Base-by-base conservation (phyloP, 2,797 vertebrate genomes). In the Coccyzus lansbergi region DNA sequence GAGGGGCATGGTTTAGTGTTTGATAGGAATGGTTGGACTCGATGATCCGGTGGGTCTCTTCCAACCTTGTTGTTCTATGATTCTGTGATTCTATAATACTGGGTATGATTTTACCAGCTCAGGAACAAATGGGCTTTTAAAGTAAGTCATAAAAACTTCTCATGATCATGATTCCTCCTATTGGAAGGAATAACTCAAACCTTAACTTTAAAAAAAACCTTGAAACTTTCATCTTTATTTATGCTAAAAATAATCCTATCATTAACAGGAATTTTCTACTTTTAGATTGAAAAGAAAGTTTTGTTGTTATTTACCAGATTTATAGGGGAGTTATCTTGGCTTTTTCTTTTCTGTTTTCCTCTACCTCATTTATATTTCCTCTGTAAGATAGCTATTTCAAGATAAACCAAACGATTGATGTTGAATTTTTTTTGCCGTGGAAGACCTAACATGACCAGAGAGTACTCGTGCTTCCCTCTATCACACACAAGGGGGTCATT, bases 401-500 rank as follows among this genome's bases (percentile, higher is more conserved):
- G 64, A 5, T 36, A 6, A 44, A 63, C 44, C 6, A 26, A 19
- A 3, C 4, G 7, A 5, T 1, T 29, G 26, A 4, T 71, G n/a
- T 3, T 70, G 59, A 21, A n/a, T 3, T 2, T 8, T 46, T 92
- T 92, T 36, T 63, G 31, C 42, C 38, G 2, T 29, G 65, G 42
- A 36, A 59, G 44, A 31, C 34, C 67, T 16, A 51, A 6, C 18
- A 19, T 9, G 64, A 11, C 42, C 31, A 16, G 29, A 17, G 56
- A 21, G 17, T 15, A 38, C 29, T 31, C 4, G 0, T 38, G 40
- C 2, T 44, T 49, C 70, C 76, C 55, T 12, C 3, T 21, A 1
- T 8, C 7, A 0, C 15, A 26, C 38, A 21, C 18, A 44, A 1
- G 40, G 59, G 34, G 44, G 8, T 31, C 28, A 1, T 21, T 4